These are phyloP conservation scores for Cassiopea andromeda DNA, from an alignment of 30 jellyfish, hydroid and myxozoan genomes.

Conservation along the genomic window DNA sequence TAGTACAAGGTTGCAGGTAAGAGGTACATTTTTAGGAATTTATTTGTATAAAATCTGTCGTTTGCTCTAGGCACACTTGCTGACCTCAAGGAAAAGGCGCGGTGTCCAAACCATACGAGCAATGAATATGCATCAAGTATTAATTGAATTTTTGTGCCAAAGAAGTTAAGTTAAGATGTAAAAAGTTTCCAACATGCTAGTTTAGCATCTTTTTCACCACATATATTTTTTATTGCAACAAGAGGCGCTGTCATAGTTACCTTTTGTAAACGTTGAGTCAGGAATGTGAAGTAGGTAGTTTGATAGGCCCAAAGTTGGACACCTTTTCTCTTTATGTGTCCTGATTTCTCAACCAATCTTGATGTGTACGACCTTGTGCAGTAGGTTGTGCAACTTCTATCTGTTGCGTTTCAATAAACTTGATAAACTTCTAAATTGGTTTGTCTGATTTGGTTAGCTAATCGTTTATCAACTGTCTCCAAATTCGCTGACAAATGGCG, in stretches of 20 bases:
- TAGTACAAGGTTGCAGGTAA: slow-evolving; percentile 30
- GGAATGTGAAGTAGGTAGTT: background rate
- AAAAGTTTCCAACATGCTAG: background rate
- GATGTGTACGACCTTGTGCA: background rate
- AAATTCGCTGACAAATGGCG: background rate
- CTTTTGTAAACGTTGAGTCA: background rate
- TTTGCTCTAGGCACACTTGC: background rate
- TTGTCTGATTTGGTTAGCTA: background rate
- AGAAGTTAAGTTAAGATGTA: background rate
- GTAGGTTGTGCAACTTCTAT: background rate
- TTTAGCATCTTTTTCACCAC: background rate
- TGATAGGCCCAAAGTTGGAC: background rate
- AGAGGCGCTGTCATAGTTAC: background rate
- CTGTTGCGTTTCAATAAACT: background rate
- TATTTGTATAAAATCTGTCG: background rate
- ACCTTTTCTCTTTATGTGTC: background rate
- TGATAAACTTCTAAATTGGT: background rate
- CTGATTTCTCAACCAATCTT: background rate
- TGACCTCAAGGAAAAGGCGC: slow-evolving; percentile 17
- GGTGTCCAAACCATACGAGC: slow-evolving; percentile 1
- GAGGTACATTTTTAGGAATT: background rate
- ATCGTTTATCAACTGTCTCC: background rate
- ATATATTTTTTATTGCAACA: background rate
- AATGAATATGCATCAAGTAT: slow-evolving; percentile 7
- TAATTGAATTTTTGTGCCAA: background rate